phyloP scores from a whole-genome alignment of 2,888 invertebrate species.

The Hypolimnas misippus region DNA sequence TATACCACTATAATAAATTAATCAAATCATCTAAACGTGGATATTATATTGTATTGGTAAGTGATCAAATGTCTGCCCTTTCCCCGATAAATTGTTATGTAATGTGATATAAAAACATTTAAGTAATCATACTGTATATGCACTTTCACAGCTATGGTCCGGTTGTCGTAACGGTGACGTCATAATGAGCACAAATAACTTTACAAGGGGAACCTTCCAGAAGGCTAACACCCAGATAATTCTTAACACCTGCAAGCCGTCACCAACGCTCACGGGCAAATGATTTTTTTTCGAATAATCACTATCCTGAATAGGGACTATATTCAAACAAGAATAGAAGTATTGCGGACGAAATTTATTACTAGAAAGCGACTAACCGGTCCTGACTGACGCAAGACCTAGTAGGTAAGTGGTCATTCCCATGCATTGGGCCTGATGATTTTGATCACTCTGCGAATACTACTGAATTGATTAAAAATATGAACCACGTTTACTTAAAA shows the following conservation, averaged over 20 bases:
- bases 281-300: conserved; percentile 1
- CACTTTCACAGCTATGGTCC: conserved; percentile 69
- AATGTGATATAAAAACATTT: not conserved
- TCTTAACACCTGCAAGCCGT: conserved; percentile 19
- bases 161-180: conserved; percentile 59
- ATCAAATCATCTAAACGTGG: conserved; percentile 15
- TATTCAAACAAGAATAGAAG: conserved; percentile 1
- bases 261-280: conserved; percentile 9
- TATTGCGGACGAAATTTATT: conserved; percentile 7
- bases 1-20: not conserved
- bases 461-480: conserved; percentile 22
- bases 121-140: conserved; percentile 50
- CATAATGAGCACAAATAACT: conserved; percentile 48
- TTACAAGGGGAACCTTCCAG: conserved; percentile 31
- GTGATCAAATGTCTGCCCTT: conserved; percentile 9
- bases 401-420: conserved; percentile 35
- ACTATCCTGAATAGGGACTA: conserved; percentile 10
- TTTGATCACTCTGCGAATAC: conserved; percentile 30
- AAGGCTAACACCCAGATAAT: conserved; percentile 17
- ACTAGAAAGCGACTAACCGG: conserved; percentile 1
- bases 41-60: conserved; percentile 18
- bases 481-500: not conserved
- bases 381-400: conserved; percentile 11
- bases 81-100: not conserved
- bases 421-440: conserved; percentile 9